phyloP scores from a whole-genome alignment of 2,797 vertebrate genomes.

The Anabas testudineus region DNA sequence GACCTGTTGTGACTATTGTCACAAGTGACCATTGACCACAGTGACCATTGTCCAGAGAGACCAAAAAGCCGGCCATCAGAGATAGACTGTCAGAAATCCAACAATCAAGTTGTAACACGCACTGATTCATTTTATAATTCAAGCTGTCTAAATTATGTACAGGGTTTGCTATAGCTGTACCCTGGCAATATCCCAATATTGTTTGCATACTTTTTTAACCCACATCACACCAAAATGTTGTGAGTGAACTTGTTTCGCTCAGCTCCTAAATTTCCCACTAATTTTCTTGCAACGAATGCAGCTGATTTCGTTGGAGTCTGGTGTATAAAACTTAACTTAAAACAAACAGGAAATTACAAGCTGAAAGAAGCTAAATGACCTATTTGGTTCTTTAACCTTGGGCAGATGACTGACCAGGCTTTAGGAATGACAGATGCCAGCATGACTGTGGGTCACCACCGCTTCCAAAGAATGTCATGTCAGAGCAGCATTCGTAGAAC shows the following conservation, averaged over 20 bases:
- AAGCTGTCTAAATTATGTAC: conserved; percentile 27
- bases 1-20: too few species aligned
- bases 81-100: conserved; percentile 27
- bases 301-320: not conserved
- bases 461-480: conserved; percentile 42
- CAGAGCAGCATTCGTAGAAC: conserved; percentile 37
- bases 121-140: conserved; percentile 2
- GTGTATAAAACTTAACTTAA: not conserved
- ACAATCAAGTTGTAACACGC: conserved; percentile 3
- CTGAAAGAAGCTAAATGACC: conserved; percentile 44
- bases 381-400: conserved; percentile 47
- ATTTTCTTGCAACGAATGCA: conserved; percentile 36
- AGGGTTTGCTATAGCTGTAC: conserved; percentile 14
- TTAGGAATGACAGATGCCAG: conserved; percentile 53
- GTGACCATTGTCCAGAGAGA: conserved; percentile 24
- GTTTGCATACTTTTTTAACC: conserved; percentile 32
- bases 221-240: conserved; percentile 28
- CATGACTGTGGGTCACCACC: conserved; percentile 43
- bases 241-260: conserved; percentile 5
- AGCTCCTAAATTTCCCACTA: conserved; percentile 20
- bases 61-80: conserved; percentile 16
- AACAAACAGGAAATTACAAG: conserved; percentile 47
- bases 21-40: too few species aligned
- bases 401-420: conserved; percentile 39
- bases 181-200: conserved; percentile 20